Base-by-base conservation (phyloP, 64 coral and sea anemone species). In the Montipora foliosa region DNA sequence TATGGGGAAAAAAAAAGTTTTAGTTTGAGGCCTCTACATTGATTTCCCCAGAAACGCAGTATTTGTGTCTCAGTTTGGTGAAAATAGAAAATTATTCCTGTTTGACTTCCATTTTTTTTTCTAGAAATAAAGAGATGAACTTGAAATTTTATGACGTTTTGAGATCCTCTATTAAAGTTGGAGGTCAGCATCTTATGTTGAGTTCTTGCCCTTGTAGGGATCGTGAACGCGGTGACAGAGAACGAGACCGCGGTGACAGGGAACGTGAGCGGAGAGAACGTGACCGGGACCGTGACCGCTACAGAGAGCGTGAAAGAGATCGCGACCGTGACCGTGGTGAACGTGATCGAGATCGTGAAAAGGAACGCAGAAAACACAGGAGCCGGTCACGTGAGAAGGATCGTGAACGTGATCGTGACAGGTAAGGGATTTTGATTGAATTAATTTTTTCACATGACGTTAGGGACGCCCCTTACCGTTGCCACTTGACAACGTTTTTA, bases 381-480 rank as follows among this genome's bases (percentile, higher is more conserved):
- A 89, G 86, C 44, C 67, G 92, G 49, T 88, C 83, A 74, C 92
- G 92, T 29, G 92, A 94, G 0, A 88, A 80, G 51, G 84, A 89
- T 1, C 87, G 87, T 44, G 87, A 89, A 4, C 70, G 72, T n/a
- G 79, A 89, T 48, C 87, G 87, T 49, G 80, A 86, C 70, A 66
- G 91, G 89, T 82, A 45, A 81, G 48, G 15, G 16, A 37, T 37
- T 37, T 37, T 37, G 37, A 37, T 37, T 37, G 37, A 37, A 37
- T 37, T 37, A 37, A 37, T 2, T 2, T 37, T 37, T 37, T 37
- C 24, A 37, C 37, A 37, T 1, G 37, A 37, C 29, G 29, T 29
- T 29, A 29, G 29, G 29, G 29, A 29, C 2, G 1, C 37, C 37
- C 37, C 37, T 37, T 37, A 37, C 37, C 37, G 37, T 37, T 0